Base-by-base conservation (phyloP, 2,888 invertebrate genomes). In the Oscheius sp. region DNA sequence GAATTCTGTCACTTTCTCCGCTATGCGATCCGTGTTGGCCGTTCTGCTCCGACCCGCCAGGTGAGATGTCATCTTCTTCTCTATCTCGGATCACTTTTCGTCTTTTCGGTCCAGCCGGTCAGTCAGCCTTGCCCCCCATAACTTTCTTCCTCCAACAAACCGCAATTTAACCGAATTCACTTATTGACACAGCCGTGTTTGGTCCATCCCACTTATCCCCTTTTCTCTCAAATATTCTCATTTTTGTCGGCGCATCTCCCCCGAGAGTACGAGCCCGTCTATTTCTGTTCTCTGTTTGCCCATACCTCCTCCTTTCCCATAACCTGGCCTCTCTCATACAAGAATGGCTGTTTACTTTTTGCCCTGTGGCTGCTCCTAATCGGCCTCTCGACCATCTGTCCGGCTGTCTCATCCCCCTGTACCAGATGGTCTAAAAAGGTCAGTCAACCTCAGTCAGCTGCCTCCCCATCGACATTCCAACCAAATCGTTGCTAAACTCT, bases 51-150 rank as follows among this genome's bases (percentile, higher is more conserved):
- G 61, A 41, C 27, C 53, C 12, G 52, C 18, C 18, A 61, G 61
- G 61, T 61, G 61, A 61, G 61, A 61, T 61, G n/a, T 35, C 72
- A 45, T 49, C 71, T 61, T 61, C 61, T 23, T 49, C 27, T 71
- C 63, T 59, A 52, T 73, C 66, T 55, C 55, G 58, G 58, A 58
- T 58, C 35, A 13, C 27, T 58, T 58, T 27, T n/a, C 21, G 27
- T n/a, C 29, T 58, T 61, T 61, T 61, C 61, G 43, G 45, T 61
- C 61, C 61, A 21, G 18, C 41, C 61, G 25, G 53, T 45, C 18
- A 41, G 29, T 29, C 52, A 45, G n/a, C 53, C 27, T n/a, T n/a
- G n/a, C n/a, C n/a, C n/a, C n/a, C n/a, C n/a, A n/a, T n/a, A n/a
- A 35, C 35, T 35, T 35, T 52, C 43, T 58, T 72, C n/a, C n/a